Base-by-base conservation (phyloP, 1,140 invertebrate species). In the Conus betulinus region DNA sequence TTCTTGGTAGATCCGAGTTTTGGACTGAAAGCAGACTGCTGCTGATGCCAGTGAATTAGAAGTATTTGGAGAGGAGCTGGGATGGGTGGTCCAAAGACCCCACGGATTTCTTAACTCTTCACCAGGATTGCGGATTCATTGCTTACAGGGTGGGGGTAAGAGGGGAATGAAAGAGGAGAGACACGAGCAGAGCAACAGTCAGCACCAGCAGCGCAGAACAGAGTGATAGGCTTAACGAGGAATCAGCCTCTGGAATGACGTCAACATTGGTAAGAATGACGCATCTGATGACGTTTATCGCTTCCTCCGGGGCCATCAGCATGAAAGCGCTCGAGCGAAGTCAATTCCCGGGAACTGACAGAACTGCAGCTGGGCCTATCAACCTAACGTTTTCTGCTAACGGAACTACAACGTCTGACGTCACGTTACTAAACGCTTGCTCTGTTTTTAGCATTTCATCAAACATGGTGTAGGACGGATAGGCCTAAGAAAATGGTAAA, bases 21-120 rank as follows among this genome's bases (percentile, higher is more conserved):
- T 10, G 15, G 67, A 20, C 15, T 0, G 11, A 20, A n/a, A 23
- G 17, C 23, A n/a, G 15, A 13, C 23, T 71, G 67, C 20, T 71
- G 15, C 23, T 71, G 67, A 13, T 71, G 67, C 23, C 67, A 23
- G 67, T 1, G 67, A 71, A n/a, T 8, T 8, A 11, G 20, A 25
- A 53, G 20, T 6, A 52, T 25, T 67, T n/a, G 25, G 11, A 27
- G 63, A 85, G 84, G 83, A 84, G 83, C 83, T 67, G 83, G 83
- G 83, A 84, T 53, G 7, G 8, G 63, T 63, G 84, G 84, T 85
- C 84, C n/a, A 52, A 67, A 85, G 84, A 85, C 84, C 84, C 51
- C 60, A 51, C 23, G 8, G 11, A 0, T 11, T 87, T 25, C 71
- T 74, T 39, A 27, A 39, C 71, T 78, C 71, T 63, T 55, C 53